A percentile compares a stretch with the other conserved stretches of the same genome.
Evolutionary conservation across 2,113 vertebrate genomes (phyloP).

Genomic region (Pelmatolapia mariae): DNA sequence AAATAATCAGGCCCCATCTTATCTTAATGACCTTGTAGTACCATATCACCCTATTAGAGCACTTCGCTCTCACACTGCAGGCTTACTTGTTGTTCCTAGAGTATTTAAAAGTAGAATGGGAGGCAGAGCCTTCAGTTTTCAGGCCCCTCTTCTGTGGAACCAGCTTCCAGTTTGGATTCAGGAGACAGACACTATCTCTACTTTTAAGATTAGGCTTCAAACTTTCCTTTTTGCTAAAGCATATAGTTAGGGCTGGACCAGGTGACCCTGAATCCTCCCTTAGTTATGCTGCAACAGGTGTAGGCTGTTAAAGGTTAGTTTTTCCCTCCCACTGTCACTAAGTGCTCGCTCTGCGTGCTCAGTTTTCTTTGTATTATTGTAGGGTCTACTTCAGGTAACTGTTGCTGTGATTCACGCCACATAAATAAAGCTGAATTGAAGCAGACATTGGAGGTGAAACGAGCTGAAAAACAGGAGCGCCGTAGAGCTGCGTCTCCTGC

Average conservation of each 20-base stretch:
- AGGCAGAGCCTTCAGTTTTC: background rate
- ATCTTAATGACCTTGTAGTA: background rate
- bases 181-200: background rate
- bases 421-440: background rate
- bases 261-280: background rate
- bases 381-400: background rate
- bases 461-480: background rate
- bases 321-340: background rate
- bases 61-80: background rate
- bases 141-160: background rate
- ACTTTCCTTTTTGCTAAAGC: background rate
- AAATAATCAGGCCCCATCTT: background rate
- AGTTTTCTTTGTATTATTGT: background rate
- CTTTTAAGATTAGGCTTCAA: fast-evolving
- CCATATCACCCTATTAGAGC: background rate
- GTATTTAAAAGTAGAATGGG: background rate
- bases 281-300: fast-evolving
- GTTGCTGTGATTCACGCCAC: background rate
- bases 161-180: background rate
- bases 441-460: fast-evolving
- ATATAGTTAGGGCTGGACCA: background rate
- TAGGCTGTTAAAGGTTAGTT: fast-evolving
- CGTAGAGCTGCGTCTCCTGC: background rate
- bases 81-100: background rate
- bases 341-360: background rate